phyloP scores from a whole-genome alignment of 2,888 invertebrate species.

The Odontocerum albicorne region DNA sequence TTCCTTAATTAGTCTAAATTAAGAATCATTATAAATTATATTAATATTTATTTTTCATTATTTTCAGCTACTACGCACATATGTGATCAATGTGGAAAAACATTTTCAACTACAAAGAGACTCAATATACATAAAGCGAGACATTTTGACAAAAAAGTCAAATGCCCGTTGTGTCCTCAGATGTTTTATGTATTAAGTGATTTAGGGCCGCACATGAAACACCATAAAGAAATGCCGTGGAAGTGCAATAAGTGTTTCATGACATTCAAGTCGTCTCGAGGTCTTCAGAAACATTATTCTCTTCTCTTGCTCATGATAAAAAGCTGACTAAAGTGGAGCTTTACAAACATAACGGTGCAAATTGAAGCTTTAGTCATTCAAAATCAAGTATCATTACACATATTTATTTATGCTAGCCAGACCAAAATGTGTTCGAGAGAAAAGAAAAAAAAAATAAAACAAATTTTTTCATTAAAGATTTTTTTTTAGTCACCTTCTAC shows the following conservation, averaged over 20 bases:
- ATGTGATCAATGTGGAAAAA: slow-evolving; percentile 32
- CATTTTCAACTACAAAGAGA: slow-evolving; percentile 23
- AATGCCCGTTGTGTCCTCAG: slow-evolving; percentile 23
- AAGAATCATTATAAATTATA: too few species aligned
- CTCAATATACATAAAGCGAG: slow-evolving; percentile 24
- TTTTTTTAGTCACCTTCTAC: too few species aligned
- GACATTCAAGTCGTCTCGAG: slow-evolving; percentile 27
- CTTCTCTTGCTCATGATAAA: slow-evolving; percentile 19
- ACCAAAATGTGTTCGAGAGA: too few species aligned
- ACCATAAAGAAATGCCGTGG: slow-evolving; percentile 27
- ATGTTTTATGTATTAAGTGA: slow-evolving; percentile 24
- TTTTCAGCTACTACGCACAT: slow-evolving; percentile 25
- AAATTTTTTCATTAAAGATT: too few species aligned
- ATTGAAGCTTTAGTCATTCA: too few species aligned
- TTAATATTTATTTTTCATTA: too few species aligned
- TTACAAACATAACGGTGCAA: slow-evolving; percentile 17
- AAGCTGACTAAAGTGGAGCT: slow-evolving; percentile 24
- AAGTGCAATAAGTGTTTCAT: slow-evolving; percentile 22
- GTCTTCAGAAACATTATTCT: slow-evolving; percentile 28
- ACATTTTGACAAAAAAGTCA: slow-evolving; percentile 17
- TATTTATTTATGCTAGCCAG: too few species aligned
- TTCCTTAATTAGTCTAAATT: too few species aligned
- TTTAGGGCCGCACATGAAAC: slow-evolving; percentile 24
- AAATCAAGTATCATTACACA: too few species aligned
- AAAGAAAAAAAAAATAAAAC: too few species aligned